phyloP scores from a whole-genome alignment of 2,888 invertebrate species.

The Aproaerema taeniolella region DNA sequence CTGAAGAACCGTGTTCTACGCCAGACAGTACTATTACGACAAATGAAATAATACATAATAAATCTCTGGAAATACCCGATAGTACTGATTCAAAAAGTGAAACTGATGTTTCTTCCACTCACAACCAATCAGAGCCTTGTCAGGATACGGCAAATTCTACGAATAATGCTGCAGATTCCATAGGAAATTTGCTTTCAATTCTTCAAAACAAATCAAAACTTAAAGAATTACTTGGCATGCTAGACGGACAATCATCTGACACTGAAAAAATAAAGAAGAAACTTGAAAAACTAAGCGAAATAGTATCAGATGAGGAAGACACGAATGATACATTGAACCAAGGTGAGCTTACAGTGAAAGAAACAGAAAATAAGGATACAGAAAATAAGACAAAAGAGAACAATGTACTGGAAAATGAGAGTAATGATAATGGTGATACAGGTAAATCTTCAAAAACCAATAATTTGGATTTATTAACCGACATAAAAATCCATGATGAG shows the following conservation, averaged over 20 bases:
- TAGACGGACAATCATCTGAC: slow-evolving; percentile 48
- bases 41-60: slow-evolving; percentile 24
- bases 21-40: slow-evolving; percentile 58
- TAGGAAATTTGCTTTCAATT: slow-evolving; percentile 52
- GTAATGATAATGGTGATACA: no score
- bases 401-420: slow-evolving; percentile 9
- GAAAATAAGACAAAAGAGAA: slow-evolving; percentile 6
- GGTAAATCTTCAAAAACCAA: no score
- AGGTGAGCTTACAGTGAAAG: slow-evolving; percentile 5
- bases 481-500: no score
- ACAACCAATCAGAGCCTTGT: slow-evolving; percentile 29
- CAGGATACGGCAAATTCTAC: slow-evolving; percentile 15
- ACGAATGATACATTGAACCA: slow-evolving; percentile 25
- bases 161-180: slow-evolving; percentile 32
- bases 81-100: slow-evolving; percentile 46
- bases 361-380: neutral
- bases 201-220: slow-evolving; percentile 69
- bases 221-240: slow-evolving; percentile 58
- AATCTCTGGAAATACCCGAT: slow-evolving; percentile 31
- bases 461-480: no score
- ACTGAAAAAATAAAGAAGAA: slow-evolving; percentile 76
- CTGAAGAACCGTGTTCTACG: slow-evolving; percentile 28
- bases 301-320: slow-evolving; percentile 70
- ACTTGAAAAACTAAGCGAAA: slow-evolving; percentile 72
- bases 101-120: slow-evolving; percentile 45